Conservation (phyloP, 1,140 invertebrate genomes). For the Bombus vancouverensis region DNA sequence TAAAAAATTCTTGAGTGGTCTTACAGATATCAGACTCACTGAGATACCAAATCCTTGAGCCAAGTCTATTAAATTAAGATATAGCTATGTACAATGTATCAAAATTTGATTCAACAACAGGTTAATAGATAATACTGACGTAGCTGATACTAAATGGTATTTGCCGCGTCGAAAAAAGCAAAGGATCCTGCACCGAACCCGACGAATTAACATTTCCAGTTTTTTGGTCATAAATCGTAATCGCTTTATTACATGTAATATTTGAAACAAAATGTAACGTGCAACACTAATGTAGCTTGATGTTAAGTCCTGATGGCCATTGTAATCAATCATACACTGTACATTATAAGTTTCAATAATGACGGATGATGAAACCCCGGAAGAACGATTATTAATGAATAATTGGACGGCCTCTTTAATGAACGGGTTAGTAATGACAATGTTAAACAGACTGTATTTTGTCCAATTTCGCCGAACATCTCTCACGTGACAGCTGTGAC, state of each 20-base stretch:
- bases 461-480: background rate
- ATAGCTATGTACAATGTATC: too few relatives aligned
- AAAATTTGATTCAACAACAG: background rate
- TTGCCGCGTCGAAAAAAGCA: too few relatives aligned
- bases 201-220: too few relatives aligned
- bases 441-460: background rate
- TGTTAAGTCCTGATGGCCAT: too few relatives aligned
- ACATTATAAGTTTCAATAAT: constrained; percentile 1
- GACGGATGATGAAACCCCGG: background rate
- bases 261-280: background rate
- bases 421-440: background rate
- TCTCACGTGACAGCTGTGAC: constrained; percentile 12
- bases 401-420: constrained; percentile 1
- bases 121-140: background rate
- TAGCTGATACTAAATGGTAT: too few relatives aligned
- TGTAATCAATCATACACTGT: background rate
- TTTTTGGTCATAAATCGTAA: too few relatives aligned
- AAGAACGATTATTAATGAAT: background rate
- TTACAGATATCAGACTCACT: too few relatives aligned
- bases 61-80: too few relatives aligned
- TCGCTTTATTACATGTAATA: background rate
- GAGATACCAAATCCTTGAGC: too few relatives aligned
- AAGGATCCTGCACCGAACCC: too few relatives aligned
- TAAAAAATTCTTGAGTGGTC: too few relatives aligned
- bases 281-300: background rate